Conservation (phyloP, 2,888 invertebrate genomes). For the Pyrrhosoma nymphula region DNA sequence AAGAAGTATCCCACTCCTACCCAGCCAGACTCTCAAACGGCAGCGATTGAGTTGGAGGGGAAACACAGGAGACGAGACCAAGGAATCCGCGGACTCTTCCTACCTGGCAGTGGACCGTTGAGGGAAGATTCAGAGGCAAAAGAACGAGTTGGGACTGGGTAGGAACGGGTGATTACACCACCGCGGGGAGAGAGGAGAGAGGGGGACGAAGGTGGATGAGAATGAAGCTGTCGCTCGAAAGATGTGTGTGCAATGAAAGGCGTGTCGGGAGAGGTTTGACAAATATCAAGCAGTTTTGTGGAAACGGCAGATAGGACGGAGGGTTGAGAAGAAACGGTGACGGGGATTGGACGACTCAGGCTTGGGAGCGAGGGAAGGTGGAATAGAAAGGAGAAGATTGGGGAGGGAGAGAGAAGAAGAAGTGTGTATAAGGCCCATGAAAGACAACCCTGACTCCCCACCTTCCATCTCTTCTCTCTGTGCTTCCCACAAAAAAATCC, state of each 20-base stretch:
- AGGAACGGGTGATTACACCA: background rate
- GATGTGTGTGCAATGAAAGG: constrained; percentile 58
- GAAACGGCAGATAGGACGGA: background rate
- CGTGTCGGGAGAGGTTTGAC: constrained; percentile 30
- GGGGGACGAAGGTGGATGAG: background rate
- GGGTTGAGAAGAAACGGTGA: background rate
- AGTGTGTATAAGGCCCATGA: background rate
- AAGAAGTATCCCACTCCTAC: background rate
- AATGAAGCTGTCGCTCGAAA: background rate
- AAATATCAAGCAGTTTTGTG: constrained; percentile 50
- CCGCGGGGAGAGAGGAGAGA: background rate
- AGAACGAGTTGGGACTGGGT: background rate
- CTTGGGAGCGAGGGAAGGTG: background rate
- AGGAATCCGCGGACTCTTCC: background rate
- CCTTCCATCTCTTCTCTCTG: background rate
- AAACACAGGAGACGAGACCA: background rate
- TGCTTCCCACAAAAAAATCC: constrained; percentile 12
- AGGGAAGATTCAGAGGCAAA: background rate
- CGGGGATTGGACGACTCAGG: constrained; percentile 29
- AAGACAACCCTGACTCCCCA: constrained; percentile 13
- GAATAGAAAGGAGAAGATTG: too few relatives aligned
- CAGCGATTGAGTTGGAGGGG: background rate
- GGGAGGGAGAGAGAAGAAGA: background rate
- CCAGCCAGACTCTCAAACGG: background rate
- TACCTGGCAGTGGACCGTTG: background rate